A percentile compares a stretch with the other conserved stretches of the same genome.
Evolutionary conservation across 2,888 invertebrate species (phyloP).

Genomic region (Masnerella sp.): DNA sequence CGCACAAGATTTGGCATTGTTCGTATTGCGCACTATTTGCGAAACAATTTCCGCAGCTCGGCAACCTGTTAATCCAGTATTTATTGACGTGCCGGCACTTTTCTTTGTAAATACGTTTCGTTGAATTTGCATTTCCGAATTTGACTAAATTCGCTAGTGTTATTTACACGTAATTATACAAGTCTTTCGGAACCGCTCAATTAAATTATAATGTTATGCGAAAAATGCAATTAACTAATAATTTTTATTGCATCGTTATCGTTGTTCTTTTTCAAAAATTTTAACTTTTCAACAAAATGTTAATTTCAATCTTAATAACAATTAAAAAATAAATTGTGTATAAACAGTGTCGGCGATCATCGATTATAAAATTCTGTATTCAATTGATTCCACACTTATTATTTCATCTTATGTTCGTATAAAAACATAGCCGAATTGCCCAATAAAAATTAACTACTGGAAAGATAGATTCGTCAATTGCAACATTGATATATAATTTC

Average conservation of each 20-base stretch:
- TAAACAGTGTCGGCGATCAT: too few relatives aligned
- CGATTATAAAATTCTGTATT: too few relatives aligned
- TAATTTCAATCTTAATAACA: too few relatives aligned
- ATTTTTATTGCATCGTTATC: slow-evolving; percentile 8
- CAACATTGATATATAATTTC: slow-evolving; percentile 21
- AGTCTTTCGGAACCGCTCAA: slow-evolving; percentile 14
- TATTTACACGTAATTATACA: slow-evolving; percentile 38
- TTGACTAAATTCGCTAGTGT: slow-evolving; percentile 33
- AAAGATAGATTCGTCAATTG: slow-evolving; percentile 8
- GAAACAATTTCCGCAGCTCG: slow-evolving; percentile 41
- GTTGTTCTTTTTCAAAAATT: not conserved
- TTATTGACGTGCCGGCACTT: slow-evolving; percentile 46
- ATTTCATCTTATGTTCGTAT: too few relatives aligned
- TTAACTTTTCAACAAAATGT: too few relatives aligned
- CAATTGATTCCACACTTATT: too few relatives aligned
- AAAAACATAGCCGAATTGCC: too few relatives aligned
- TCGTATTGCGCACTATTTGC: slow-evolving; percentile 45
- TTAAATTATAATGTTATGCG: slow-evolving; percentile 25
- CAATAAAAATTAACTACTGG: slow-evolving; percentile 6
- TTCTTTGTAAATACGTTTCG: slow-evolving; percentile 41
- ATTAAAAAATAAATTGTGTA: too few relatives aligned
- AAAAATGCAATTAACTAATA: slow-evolving; percentile 29
- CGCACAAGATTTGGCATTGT: slow-evolving; percentile 52
- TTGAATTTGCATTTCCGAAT: slow-evolving; percentile 25
- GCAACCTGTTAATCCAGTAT: slow-evolving; percentile 51